phyloP scores from a whole-genome alignment of 2,113 vertebrate genomes.

The Phocoena phocoena region DNA sequence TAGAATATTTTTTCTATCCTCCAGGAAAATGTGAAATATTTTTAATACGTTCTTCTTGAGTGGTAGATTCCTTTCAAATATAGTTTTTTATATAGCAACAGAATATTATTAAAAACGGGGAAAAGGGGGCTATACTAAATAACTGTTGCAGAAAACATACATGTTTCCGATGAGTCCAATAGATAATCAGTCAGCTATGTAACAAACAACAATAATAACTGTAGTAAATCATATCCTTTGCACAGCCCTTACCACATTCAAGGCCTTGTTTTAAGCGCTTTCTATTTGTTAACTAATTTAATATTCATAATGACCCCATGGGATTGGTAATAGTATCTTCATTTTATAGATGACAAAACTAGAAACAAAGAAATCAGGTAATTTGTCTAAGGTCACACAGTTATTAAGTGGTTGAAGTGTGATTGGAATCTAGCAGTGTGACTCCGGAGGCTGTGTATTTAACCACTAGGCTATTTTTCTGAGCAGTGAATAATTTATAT shows the following conservation, averaged over 20 bases:
- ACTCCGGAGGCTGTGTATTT: not conserved
- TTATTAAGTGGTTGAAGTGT: not conserved
- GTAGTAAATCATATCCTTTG: not conserved
- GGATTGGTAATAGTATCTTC: not conserved
- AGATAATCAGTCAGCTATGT: not conserved
- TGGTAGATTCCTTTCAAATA: constrained; percentile 6
- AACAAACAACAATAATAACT: not conserved
- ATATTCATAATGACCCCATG: not conserved
- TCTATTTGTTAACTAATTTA: not conserved
- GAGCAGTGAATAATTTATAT: not conserved
- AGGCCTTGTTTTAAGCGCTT: not conserved
- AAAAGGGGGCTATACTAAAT: not conserved
- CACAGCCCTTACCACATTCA: not conserved
- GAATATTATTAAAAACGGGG: not conserved
- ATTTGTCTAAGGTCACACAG: not conserved
- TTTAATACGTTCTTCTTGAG: not conserved
- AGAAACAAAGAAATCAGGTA: not conserved
- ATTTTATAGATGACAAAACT: not conserved
- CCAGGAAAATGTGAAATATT: constrained; percentile 40
- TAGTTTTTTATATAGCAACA: not conserved
- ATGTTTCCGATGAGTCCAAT: not conserved
- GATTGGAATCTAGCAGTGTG: not conserved
- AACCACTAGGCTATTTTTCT: not conserved
- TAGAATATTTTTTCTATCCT: not conserved
- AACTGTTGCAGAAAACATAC: not conserved